These are phyloP conservation scores for Hiodon alosoides DNA, from an alignment of 2,113 vertebrate genomes.

Conservation along the genomic window DNA sequence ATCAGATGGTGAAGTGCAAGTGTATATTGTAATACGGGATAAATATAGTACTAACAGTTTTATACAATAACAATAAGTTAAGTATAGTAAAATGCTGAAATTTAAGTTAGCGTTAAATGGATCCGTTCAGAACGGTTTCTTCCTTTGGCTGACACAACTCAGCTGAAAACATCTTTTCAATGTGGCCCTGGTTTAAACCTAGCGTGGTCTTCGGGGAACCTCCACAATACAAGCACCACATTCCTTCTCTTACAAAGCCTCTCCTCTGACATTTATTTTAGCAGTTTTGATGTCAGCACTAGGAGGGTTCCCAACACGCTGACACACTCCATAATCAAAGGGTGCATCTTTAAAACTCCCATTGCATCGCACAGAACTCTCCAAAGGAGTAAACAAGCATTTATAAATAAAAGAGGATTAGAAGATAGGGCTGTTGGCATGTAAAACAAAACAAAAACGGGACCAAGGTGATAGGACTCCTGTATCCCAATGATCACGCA, in stretches of 20 bases:
- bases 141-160: neutral
- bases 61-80: too few relatives aligned
- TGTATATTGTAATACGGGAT: too few relatives aligned
- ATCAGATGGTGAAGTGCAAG: too few relatives aligned
- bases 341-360: neutral
- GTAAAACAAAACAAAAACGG: too few relatives aligned
- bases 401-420: too few relatives aligned
- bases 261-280: neutral
- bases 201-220: neutral
- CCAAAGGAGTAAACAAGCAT: neutral
- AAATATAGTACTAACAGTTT: too few relatives aligned
- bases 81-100: too few relatives aligned
- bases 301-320: neutral
- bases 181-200: neutral
- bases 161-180: neutral
- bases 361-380: neutral
- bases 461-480: too few relatives aligned
- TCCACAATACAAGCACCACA: neutral
- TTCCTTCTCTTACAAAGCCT: neutral
- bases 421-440: too few relatives aligned
- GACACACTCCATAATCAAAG: neutral
- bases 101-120: too few relatives aligned
- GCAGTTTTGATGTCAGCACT: neutral
- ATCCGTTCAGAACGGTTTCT: neutral
- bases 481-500: neutral